phyloP scores from a whole-genome alignment of 2,888 invertebrate genomes.

The Acleris literana region DNA sequence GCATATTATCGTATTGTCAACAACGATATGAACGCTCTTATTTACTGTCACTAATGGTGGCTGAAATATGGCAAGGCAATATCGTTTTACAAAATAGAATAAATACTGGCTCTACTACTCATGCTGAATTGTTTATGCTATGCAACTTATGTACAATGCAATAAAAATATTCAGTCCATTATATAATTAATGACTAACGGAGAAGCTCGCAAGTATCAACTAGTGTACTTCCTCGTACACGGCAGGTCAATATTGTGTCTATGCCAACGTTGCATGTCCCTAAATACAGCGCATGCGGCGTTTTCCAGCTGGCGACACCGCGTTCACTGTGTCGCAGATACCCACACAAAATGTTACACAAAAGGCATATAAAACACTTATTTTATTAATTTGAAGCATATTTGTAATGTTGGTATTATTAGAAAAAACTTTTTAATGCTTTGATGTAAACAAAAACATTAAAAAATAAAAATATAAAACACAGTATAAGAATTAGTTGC shows the following conservation, averaged over 20 bases:
- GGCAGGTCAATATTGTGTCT: conserved; percentile 56
- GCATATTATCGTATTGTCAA: too few relatives aligned
- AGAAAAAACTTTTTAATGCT: not conserved
- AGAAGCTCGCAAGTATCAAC: conserved; percentile 44
- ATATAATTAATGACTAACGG: too few relatives aligned
- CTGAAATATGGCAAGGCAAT: too few relatives aligned
- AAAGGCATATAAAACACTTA: not conserved
- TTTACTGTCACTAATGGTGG: too few relatives aligned
- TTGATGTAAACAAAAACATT: not conserved
- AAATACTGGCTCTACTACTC: too few relatives aligned
- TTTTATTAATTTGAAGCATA: not conserved
- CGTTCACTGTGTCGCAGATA: conserved; percentile 8
- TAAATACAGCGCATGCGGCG: conserved; percentile 37
- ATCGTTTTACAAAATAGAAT: too few relatives aligned
- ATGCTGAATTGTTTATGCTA: too few relatives aligned
- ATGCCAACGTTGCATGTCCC: conserved; percentile 50
- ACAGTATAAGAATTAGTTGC: conserved; percentile 20
- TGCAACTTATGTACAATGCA: too few relatives aligned
- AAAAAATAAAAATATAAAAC: conserved; percentile 13
- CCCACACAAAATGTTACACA: not conserved
- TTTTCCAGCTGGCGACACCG: conserved; percentile 26
- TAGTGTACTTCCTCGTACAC: conserved; percentile 36
- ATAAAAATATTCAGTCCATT: too few relatives aligned
- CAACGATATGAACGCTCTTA: too few relatives aligned
- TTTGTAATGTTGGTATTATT: not conserved